Base-by-base conservation (phyloP, 1,140 invertebrate genomes). In the Pteromalus puparum region DNA sequence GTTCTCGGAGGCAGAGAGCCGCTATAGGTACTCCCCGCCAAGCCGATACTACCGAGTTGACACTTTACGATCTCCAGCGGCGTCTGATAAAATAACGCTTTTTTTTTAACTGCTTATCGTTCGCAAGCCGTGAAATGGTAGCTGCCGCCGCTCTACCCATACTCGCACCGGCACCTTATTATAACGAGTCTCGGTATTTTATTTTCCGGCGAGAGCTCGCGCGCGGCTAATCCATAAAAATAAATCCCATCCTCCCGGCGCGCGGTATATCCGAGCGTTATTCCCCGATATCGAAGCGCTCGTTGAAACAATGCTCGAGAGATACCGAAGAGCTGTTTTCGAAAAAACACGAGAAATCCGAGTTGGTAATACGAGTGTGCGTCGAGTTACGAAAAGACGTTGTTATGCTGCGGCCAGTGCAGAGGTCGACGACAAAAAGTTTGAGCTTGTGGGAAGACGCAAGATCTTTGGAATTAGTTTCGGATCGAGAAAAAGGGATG, bases 381-480 rank as follows among this genome's bases (percentile, higher is more conserved):
- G 53, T 61, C 53, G 21, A 61, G 21, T n/a, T 21, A 61, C 53
- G 21, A 61, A 15, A n/a, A 61, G 15, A 86, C 34, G 15, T 53
- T 77, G 85, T 61, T 61, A 15, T n/a, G 21, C 18, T n/a, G 53
- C 53, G 53, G 53, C 53, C 21, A 9, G 53, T 61, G 53, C 53
- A 15, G 53, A 61, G 53, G 53, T 1, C 21, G 53, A 61, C 21
- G 53, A 61, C 53, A 61, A 61, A 61, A 61, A 61, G 53, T 61
- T n/a, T 61, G n/a, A n/a, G 18, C 81, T 87, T 87, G 86, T 87
- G 86, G 85, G 87, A 88, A 88, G 79, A 88, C 87, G 90, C 87
- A 87, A 88, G 61, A 79, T 24, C 76, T 86, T 90, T 88, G 85
- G 86, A 91, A 91, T 91, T 90, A 90, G 89, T 88, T 90, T 87